Evolutionary conservation across 2,113 vertebrate species (phyloP).

Genomic region (Pseudois nayaur): DNA sequence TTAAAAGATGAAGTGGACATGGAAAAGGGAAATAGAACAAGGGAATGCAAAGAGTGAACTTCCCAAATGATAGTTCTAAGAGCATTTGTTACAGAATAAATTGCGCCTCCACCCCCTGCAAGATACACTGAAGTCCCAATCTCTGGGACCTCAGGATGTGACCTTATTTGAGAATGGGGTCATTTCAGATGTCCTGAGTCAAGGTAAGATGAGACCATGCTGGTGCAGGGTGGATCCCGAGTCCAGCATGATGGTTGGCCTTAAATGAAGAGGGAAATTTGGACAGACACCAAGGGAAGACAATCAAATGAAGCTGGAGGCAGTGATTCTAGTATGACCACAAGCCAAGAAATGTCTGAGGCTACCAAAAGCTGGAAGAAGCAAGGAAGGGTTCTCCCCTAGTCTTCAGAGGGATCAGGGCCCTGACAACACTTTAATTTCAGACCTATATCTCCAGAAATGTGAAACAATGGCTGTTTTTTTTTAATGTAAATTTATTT

Average conservation of each 20-base stretch:
- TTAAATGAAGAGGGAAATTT: not conserved
- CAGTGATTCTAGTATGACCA: not conserved
- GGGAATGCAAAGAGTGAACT: not conserved
- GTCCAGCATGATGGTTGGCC: not conserved
- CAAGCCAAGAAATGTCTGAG: not conserved
- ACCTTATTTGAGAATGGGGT: not conserved
- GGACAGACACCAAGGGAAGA: not conserved
- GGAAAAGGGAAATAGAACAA: not conserved
- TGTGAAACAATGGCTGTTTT: too few species aligned
- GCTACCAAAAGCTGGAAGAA: not conserved
- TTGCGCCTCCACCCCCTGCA: not conserved
- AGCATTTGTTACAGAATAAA: not conserved
- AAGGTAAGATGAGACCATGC: not conserved
- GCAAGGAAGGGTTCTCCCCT: not conserved
- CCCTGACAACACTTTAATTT: not conserved
- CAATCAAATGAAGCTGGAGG: not conserved
- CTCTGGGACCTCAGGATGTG: not conserved
- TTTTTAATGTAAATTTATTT: not conserved
- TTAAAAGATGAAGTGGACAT: not conserved
- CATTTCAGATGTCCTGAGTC: not conserved
- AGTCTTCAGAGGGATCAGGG: not conserved
- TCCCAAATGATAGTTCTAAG: not conserved
- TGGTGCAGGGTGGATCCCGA: not conserved
- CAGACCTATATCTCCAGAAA: not conserved
- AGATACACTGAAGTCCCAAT: not conserved